Conservation (phyloP, 1,140 invertebrate genomes). For the Drosophila prosaltans region DNA sequence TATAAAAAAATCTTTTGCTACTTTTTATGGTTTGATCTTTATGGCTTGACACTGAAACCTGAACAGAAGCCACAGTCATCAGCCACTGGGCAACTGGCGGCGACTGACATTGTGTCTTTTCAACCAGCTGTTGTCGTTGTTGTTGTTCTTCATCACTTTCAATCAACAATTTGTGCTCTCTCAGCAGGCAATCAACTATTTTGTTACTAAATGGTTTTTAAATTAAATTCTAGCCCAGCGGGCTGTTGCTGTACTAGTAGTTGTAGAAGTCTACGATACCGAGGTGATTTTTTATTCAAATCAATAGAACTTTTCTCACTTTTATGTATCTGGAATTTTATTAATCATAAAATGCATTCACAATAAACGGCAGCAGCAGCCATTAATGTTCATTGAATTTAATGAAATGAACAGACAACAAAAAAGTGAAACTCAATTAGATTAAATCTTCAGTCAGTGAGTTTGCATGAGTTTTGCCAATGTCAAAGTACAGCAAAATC, state of each 20-base stretch:
- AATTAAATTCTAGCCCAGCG: conserved; percentile 18
- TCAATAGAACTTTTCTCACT: conserved; percentile 14
- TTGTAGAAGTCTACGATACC: no score
- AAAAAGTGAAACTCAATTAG: conserved; percentile 64
- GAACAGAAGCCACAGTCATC: conserved; percentile 19
- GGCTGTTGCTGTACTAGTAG: neutral
- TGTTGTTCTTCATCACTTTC: conserved; percentile 44
- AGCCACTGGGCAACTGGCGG: neutral
- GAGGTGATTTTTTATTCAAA: conserved; percentile 6
- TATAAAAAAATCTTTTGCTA: conserved; percentile 52
- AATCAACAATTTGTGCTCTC: conserved; percentile 27
- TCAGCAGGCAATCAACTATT: neutral
- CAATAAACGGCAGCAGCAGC: conserved; percentile 11
- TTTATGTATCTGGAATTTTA: conserved; percentile 8
- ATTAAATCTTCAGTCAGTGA: conserved; percentile 34
- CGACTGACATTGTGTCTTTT: conserved; percentile 6
- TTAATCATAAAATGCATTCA: conserved; percentile 16
- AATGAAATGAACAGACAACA: conserved; percentile 72
- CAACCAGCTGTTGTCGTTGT: conserved; percentile 33
- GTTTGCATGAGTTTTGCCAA: conserved; percentile 13
- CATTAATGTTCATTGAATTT: conserved; percentile 57
- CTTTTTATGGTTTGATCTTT: conserved; percentile 46
- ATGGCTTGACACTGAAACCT: conserved; percentile 66
- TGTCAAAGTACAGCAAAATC: neutral
- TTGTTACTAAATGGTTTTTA: conserved; percentile 14